These are phyloP conservation scores for Seira ritae DNA, from an alignment of 2,888 invertebrate genomes.

Conservation along the genomic window DNA sequence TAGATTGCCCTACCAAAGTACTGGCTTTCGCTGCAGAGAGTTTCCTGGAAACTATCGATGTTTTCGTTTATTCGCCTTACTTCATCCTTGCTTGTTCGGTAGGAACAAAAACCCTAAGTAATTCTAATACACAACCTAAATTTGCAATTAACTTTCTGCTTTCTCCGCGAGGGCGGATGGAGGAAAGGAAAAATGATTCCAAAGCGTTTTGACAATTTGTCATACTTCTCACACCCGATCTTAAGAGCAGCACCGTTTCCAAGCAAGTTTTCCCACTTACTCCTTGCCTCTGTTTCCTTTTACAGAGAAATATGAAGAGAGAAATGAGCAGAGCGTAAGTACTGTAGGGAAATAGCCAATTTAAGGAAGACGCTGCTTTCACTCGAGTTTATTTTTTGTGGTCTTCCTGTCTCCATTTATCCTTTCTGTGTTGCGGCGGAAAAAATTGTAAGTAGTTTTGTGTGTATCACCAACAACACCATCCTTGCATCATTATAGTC, in stretches of 20 bases:
- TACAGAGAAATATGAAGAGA: background rate
- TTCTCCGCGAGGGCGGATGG: too few species aligned
- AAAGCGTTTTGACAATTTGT: background rate
- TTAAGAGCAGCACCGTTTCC: background rate
- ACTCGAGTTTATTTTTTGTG: conserved; percentile 44
- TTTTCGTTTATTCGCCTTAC: too few species aligned
- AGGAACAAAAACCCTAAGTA: too few species aligned
- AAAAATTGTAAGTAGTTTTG: conserved; percentile 13
- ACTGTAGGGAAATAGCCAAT: conserved; percentile 61
- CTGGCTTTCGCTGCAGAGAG: too few species aligned
- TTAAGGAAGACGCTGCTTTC: conserved; percentile 55
- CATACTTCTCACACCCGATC: background rate
- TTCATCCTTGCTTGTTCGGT: too few species aligned
- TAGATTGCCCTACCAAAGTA: too few species aligned
- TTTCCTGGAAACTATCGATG: too few species aligned
- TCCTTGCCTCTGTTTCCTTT: background rate
- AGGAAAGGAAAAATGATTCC: background rate
- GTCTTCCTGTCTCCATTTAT: conserved; percentile 13
- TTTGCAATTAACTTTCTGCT: too few species aligned
- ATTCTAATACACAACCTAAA: too few species aligned
- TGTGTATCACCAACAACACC: background rate
- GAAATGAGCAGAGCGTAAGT: conserved; percentile 2
- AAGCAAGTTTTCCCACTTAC: background rate
- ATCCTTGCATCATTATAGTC: background rate
- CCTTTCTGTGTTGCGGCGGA: background rate